Base-by-base conservation (phyloP, 2,797 vertebrate genomes). In the Takifugu ocellatus region DNA sequence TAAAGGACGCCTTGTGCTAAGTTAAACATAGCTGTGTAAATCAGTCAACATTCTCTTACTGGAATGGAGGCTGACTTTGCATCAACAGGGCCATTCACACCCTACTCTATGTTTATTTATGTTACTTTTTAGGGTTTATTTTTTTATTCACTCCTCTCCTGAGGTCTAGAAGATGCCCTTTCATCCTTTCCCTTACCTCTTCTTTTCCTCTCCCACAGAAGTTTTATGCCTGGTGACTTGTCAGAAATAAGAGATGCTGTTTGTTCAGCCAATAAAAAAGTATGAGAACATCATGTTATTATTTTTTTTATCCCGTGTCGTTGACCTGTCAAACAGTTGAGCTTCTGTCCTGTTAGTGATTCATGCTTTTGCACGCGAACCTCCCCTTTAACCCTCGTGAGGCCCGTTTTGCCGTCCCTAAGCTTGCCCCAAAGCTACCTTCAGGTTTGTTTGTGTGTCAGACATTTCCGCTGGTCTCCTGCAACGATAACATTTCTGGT, bases 71-170 rank as follows among this genome's bases (percentile, higher is more conserved):
- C 29, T 11, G 29, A 6, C 51, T 25, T 29, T 51, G 70, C 65
- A 79, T 84, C 75, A 86, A 85, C 51, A 56, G 78, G 67, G 25
- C 63, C 81, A 77, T 87, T 88, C 79, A 88, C 76, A 67, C 72
- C 29, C 27, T 49, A 55, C 47, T 61, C 53, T 27, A 36, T 87
- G 70, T 82, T 87, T 89, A 66, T 86, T 85, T 84, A 57, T 72
- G 25, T 74, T 63, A 12, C 54, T 72, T 77, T 70, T 43, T 66
- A 10, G 36, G 36, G 36, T 21, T 26, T 71, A 33, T 56, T 57
- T 68, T 82, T 70, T 39, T 54, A 74, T 71, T 70, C 56, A 69
- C 63, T 77, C 75, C 69, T 49, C 50, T 59, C 42, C 39, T 63
- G 44, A 54, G 61, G 78, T 72, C 46, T 54, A 66, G 57, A 73